Evolutionary conservation across 2,797 vertebrate genomes (phyloP).

Genomic region (Sebastes reedi): DNA sequence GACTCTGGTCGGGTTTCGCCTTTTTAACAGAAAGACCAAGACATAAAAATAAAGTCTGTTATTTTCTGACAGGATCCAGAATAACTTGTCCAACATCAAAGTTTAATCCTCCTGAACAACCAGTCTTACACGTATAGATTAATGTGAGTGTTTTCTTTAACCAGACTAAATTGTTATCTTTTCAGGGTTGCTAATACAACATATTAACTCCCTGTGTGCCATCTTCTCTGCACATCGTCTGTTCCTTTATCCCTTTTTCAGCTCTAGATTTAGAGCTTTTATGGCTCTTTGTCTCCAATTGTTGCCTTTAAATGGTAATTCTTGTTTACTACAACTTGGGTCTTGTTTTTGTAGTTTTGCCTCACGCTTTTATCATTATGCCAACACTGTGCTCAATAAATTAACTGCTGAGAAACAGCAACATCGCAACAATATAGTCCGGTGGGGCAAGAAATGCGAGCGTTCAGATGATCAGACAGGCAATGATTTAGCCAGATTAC

Average conservation of each 20-base stretch:
- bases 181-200: background rate
- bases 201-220: background rate
- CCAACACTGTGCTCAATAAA: background rate
- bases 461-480: background rate
- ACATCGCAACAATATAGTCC: background rate
- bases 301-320: background rate
- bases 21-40: background rate
- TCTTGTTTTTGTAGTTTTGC: background rate
- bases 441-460: background rate
- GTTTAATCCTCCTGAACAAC: background rate
- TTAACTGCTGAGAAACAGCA: background rate
- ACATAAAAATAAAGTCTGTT: background rate
- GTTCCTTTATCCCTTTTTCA: background rate
- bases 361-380: background rate
- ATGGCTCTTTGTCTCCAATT: background rate
- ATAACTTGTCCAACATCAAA: slow-evolving; percentile 24
- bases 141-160: background rate
- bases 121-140: background rate
- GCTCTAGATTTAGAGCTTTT: background rate
- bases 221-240: background rate
- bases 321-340: background rate
- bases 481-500: background rate
- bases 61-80: slow-evolving; percentile 26
- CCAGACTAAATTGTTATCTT: background rate
- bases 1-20: background rate